Evolutionary conservation across 2,888 invertebrate genomes (phyloP).

Genomic region (Steromphala cineraria): DNA sequence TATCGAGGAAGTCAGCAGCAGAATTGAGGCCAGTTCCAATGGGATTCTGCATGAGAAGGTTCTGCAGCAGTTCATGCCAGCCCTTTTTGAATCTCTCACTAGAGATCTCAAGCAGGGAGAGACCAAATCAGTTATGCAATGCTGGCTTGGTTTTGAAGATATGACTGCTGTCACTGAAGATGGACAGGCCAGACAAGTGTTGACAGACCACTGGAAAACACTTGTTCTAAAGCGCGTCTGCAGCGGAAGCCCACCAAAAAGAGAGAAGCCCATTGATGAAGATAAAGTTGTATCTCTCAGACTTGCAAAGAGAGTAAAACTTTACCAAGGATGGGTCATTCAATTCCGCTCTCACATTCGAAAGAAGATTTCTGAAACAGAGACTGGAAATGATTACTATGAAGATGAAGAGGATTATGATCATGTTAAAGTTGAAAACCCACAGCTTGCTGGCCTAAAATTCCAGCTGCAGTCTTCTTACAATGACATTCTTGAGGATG

Average conservation of each 20-base stretch:
- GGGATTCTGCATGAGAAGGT: slow-evolving; percentile 34
- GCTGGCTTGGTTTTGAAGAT: background rate
- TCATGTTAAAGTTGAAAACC: background rate
- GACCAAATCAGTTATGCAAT: background rate
- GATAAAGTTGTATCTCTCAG: background rate
- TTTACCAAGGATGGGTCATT: background rate
- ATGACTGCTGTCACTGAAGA: background rate
- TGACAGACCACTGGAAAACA: background rate
- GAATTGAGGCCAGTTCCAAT: slow-evolving; percentile 37
- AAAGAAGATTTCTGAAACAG: background rate
- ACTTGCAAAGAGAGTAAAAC: background rate
- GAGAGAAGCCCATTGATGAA: background rate
- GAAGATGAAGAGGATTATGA: background rate
- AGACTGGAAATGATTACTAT: too few relatives aligned
- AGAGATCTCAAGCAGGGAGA: background rate
- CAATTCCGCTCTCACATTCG: background rate
- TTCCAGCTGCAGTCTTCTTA: background rate
- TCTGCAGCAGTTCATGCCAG: slow-evolving; percentile 37
- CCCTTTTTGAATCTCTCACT: background rate
- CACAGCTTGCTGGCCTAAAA: background rate
- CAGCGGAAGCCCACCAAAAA: background rate
- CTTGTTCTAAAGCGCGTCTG: background rate
- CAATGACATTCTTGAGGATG: background rate
- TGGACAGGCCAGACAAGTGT: background rate
- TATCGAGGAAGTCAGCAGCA: slow-evolving; percentile 41